phyloP scores from a whole-genome alignment of 2,797 vertebrate species.

The Pantherophis vulpinus region DNA sequence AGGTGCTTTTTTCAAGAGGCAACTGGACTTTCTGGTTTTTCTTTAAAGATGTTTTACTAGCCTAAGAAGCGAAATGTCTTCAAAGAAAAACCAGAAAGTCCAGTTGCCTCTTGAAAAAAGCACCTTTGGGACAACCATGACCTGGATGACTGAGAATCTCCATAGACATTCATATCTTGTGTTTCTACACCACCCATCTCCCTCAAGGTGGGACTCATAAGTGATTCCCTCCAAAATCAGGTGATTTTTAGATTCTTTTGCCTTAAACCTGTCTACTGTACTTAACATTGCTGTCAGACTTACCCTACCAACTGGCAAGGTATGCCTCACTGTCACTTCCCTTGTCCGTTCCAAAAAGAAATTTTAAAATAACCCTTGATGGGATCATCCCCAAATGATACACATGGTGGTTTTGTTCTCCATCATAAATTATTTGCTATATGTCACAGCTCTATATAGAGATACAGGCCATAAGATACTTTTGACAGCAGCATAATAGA shows the following conservation, averaged over 20 bases:
- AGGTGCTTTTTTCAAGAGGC: too few relatives aligned
- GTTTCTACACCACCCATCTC: neutral
- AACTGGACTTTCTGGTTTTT: too few relatives aligned
- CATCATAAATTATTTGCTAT: neutral
- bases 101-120: too few relatives aligned
- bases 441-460: neutral
- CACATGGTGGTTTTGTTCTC: neutral
- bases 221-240: neutral
- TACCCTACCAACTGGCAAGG: neutral
- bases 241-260: neutral
- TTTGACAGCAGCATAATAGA: neutral
- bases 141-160: too few relatives aligned
- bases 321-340: neutral
- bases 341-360: neutral
- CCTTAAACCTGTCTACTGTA: neutral
- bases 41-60: too few relatives aligned
- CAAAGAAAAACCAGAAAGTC: too few relatives aligned
- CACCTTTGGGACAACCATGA: too few relatives aligned
- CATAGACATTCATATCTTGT: too few relatives aligned
- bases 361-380: neutral
- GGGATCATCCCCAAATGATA: neutral
- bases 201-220: neutral
- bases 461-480: neutral
- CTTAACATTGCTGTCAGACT: neutral
- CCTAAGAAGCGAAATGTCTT: too few relatives aligned